These are phyloP conservation scores for Nicator chloris DNA, from an alignment of 2,113 vertebrate species.

Conservation along the genomic window DNA sequence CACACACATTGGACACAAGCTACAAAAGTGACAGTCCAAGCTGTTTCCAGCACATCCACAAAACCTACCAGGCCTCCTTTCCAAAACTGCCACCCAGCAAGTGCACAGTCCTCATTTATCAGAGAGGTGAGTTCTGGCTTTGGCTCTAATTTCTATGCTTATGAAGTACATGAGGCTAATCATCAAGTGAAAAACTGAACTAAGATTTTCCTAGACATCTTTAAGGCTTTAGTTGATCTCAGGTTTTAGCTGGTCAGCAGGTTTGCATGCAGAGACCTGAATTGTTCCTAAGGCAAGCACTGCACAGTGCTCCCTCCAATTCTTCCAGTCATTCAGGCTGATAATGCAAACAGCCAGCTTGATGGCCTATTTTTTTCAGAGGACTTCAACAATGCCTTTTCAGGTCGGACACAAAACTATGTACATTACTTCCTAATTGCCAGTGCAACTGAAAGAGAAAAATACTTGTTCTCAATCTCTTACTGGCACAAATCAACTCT, in stretches of 20 bases:
- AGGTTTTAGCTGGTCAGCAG: not conserved
- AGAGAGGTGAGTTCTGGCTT: not conserved
- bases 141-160: not conserved
- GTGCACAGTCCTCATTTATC: not conserved
- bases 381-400: slow-evolving; percentile 56
- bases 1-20: not conserved
- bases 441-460: slow-evolving; percentile 37
- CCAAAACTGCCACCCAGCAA: not conserved
- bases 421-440: slow-evolving; percentile 51
- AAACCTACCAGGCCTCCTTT: not conserved
- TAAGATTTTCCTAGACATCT: not conserved
- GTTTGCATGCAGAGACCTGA: not conserved
- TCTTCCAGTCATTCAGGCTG: slow-evolving; percentile 1
- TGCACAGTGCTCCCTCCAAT: not conserved
- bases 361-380: slow-evolving; percentile 59
- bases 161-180: not conserved
- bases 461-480: slow-evolving; percentile 44
- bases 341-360: slow-evolving; percentile 6
- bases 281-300: not conserved
- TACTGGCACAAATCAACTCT: slow-evolving; percentile 42
- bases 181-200: not conserved
- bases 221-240: not conserved
- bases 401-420: slow-evolving; percentile 36
- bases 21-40: not conserved
- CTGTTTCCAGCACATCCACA: not conserved